phyloP scores from a whole-genome alignment of 1,140 invertebrate species.

The Anthonomus grandis region DNA sequence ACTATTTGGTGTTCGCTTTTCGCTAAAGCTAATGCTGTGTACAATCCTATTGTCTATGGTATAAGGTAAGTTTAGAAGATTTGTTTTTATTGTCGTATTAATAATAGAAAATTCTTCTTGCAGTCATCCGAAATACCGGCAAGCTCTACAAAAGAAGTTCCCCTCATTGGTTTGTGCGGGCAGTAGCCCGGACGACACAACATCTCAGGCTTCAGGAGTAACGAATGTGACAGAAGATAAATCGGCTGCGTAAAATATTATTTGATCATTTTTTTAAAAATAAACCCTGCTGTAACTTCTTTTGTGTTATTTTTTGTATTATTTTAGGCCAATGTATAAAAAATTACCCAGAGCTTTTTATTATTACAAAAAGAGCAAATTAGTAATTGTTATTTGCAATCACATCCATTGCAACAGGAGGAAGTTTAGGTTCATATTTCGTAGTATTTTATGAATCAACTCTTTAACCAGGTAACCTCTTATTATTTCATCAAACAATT shows the following conservation, averaged over 20 bases:
- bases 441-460: no score
- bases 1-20: slow-evolving; percentile 78
- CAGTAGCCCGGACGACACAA: slow-evolving; percentile 53
- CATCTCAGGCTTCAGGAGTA: slow-evolving; percentile 55
- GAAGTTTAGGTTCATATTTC: no score
- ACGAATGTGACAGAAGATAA: slow-evolving; percentile 50
- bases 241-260: slow-evolving; percentile 25
- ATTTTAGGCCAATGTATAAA: no score
- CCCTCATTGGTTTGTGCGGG: slow-evolving; percentile 62
- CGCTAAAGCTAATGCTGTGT: slow-evolving; percentile 74
- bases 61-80: slow-evolving; percentile 58
- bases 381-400: no score
- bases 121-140: slow-evolving; percentile 74
- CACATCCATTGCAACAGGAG: no score
- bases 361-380: no score
- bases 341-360: no score
- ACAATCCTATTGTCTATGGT: slow-evolving; percentile 81
- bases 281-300: slow-evolving; percentile 18
- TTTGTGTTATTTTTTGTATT: background rate
- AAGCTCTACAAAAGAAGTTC: slow-evolving; percentile 68
- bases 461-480: no score
- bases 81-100: no score
- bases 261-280: slow-evolving; percentile 12
- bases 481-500: no score
- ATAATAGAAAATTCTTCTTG: slow-evolving; percentile 14